phyloP scores from a whole-genome alignment of 30 jellyfish, hydroid and myxozoan species.

The Chironex yamaguchii region DNA sequence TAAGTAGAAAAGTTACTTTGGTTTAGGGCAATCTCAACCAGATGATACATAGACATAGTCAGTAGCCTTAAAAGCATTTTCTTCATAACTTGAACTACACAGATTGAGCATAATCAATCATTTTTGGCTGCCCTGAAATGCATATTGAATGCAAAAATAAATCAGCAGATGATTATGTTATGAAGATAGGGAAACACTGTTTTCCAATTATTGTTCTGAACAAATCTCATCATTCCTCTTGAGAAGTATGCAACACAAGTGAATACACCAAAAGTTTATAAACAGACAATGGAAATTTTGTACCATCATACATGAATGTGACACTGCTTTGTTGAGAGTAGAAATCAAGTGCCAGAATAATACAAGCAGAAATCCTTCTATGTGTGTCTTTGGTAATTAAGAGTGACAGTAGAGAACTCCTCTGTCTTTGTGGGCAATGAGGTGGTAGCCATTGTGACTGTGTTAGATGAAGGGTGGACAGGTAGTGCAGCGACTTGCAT shows the following conservation, averaged over 20 bases:
- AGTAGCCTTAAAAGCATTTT: too few species aligned
- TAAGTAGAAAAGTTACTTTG: too few species aligned
- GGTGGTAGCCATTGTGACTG: constrained; percentile 19
- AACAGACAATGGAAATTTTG: background rate
- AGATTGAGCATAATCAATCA: too few species aligned
- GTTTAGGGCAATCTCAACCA: too few species aligned
- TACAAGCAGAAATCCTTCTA: background rate
- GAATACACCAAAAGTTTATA: constrained; percentile 68
- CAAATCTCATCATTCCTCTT: constrained; percentile 39
- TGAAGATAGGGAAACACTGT: constrained; percentile 62
- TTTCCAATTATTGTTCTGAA: constrained; percentile 8
- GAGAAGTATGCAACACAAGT: constrained; percentile 69
- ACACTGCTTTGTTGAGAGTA: constrained; percentile 9
- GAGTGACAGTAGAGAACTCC: background rate
- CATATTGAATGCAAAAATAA: background rate
- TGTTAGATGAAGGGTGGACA: constrained; percentile 1
- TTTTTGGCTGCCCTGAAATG: too few species aligned
- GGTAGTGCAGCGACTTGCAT: background rate
- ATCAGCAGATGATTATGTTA: constrained; percentile 55
- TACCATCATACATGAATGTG: constrained; percentile 19
- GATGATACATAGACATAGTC: too few species aligned
- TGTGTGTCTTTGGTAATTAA: background rate
- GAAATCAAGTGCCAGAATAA: constrained; percentile 39
- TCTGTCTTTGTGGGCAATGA: background rate
- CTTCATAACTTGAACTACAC: too few species aligned